A percentile compares a stretch with the other conserved stretches of the same genome.
phyloP scores from a whole-genome alignment of 2,888 invertebrate genomes.

The Auanema sp. region DNA sequence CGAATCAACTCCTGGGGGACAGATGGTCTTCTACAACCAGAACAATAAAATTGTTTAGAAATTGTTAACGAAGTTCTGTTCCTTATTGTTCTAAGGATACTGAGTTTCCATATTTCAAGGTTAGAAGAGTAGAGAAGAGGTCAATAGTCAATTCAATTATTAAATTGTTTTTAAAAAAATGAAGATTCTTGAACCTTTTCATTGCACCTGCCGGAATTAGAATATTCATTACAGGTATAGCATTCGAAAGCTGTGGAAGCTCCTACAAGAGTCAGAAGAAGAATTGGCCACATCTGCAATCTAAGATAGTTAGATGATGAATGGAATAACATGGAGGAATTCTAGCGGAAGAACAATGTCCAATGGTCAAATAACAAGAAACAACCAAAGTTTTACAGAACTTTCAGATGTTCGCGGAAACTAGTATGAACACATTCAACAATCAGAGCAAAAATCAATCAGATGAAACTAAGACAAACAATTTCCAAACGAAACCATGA shows the following conservation, averaged over 20 bases:
- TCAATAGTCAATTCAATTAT: background rate
- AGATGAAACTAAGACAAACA: too few relatives aligned
- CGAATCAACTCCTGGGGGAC: slow-evolving; percentile 21
- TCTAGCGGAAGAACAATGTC: too few relatives aligned
- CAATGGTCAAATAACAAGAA: too few relatives aligned
- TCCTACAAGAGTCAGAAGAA: slow-evolving; percentile 1
- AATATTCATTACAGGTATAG: slow-evolving; percentile 47
- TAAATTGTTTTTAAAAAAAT: background rate
- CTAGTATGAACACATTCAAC: too few relatives aligned
- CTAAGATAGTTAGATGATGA: too few relatives aligned
- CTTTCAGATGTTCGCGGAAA: too few relatives aligned
- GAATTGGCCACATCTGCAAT: background rate
- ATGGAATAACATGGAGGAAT: too few relatives aligned
- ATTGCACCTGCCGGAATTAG: too few relatives aligned
- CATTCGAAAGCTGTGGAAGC: slow-evolving; percentile 47
- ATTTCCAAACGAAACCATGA: too few relatives aligned
- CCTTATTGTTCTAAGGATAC: background rate
- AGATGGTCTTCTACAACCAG: slow-evolving; percentile 25
- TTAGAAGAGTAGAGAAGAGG: background rate
- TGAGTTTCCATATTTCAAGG: slow-evolving; percentile 17
- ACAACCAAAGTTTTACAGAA: too few relatives aligned
- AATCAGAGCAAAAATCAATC: too few relatives aligned
- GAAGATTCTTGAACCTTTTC: too few relatives aligned
- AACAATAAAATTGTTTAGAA: background rate
- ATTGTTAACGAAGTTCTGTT: background rate